Base-by-base conservation (phyloP, 2,113 vertebrate genomes). In the Siniperca chuatsi region DNA sequence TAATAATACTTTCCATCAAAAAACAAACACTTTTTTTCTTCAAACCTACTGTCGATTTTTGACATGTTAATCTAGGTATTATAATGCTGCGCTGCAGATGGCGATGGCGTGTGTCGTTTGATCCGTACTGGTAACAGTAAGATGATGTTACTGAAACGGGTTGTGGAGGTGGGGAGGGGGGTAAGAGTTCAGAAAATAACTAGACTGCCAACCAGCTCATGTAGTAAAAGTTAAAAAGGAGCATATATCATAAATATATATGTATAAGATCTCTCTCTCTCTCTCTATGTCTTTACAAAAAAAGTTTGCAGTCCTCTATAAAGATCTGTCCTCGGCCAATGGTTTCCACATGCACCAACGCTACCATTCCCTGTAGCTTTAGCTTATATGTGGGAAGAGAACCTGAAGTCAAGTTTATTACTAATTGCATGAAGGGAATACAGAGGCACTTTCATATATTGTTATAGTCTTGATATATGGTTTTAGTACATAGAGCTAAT, bases 1-100 rank as follows among this genome's bases (percentile, higher is more conserved):
- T 95, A 95, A 95, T 95, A 96, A 96, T 95, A 96, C 95, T 96
- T 96, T 94, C 92, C 93, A 94, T 94, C 93, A 94, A 94, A 95
- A 94, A 93, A 94, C 90, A 88, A 93, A 94, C 89, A 92, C 86
- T 90, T 92, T 91, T 93, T 88, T 93, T 93, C 94, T 95, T 95
- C 92, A 91, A 95, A 90, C 92, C 92, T 93, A 94, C 92, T 92
- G 93, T 94, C 90, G 90, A 92, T 91, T 92, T 88, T 87, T 89
- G 89, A 92, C 92, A 94, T 88, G 83, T 90, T 92, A 77, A 90
- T 89, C 88, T 89, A 90, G 71, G 83, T 93, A 79, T 92, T 85
- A 83, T 87, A 83, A 92, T 89, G 92, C 91, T 89, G 90, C 83
- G 60, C 85, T 92, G 92, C 93, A 88, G 91, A 89, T 89, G 89